A percentile compares a stretch with the other conserved stretches of the same genome.
Evolutionary conservation across 2,888 invertebrate species (phyloP).

Genomic region (Zygogramma bicolorata): DNA sequence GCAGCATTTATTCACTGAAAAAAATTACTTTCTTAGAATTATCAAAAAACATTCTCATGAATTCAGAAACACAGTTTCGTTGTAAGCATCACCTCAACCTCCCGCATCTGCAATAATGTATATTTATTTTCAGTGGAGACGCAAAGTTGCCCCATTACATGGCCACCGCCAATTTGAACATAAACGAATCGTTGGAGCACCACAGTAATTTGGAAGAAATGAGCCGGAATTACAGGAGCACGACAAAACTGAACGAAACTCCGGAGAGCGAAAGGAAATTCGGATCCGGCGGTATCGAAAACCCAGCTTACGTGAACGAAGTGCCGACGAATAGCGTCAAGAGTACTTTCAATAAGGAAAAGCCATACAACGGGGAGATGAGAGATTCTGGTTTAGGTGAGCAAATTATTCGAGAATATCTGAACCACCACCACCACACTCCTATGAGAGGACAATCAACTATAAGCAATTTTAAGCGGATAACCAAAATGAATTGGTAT

Average conservation of each 20-base stretch:
- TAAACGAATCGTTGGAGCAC: conserved; percentile 60
- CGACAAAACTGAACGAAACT: conserved; percentile 60
- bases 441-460: too few species aligned
- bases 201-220: conserved; percentile 63
- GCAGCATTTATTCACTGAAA: too few species aligned
- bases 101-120: too few species aligned
- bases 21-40: too few species aligned
- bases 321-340: conserved; percentile 65
- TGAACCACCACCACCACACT: too few species aligned
- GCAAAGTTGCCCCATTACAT: conserved; percentile 63
- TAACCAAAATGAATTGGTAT: too few species aligned
- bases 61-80: too few species aligned
- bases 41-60: too few species aligned
- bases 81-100: too few species aligned
- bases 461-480: too few species aligned
- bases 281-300: conserved; percentile 66
- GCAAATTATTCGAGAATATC: too few species aligned
- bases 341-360: conserved; percentile 61
- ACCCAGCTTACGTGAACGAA: conserved; percentile 64
- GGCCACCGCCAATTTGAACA: conserved; percentile 64
- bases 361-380: conserved; percentile 61
- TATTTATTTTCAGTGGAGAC: conserved; percentile 22
- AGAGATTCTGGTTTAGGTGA: conserved; percentile 51
- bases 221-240: conserved; percentile 64
- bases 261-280: conserved; percentile 51